Evolutionary conservation across 2,888 invertebrate species (phyloP).

Genomic region (Anticlea derivata): DNA sequence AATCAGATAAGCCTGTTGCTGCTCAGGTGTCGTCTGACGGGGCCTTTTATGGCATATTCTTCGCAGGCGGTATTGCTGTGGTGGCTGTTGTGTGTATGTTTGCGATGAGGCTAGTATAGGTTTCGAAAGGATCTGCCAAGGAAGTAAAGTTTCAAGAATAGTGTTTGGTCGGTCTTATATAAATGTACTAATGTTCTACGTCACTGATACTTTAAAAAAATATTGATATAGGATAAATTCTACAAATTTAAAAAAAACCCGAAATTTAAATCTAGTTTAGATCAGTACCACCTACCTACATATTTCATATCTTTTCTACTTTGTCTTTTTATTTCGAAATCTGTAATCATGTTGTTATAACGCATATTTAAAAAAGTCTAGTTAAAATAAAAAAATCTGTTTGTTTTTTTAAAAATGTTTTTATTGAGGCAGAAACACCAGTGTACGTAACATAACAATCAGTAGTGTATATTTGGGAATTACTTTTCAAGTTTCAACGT

Average conservation of each 20-base stretch:
- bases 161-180: too few relatives aligned
- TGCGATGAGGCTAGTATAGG: conserved; percentile 53
- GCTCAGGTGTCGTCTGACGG: conserved; percentile 17
- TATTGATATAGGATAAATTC: too few relatives aligned
- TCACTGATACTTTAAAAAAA: too few relatives aligned
- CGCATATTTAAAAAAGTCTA: neutral
- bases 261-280: too few relatives aligned
- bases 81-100: conserved; percentile 58
- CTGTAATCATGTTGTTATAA: too few relatives aligned
- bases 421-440: conserved; percentile 74
- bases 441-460: conserved; percentile 61
- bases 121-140: too few relatives aligned
- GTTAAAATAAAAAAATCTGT: conserved; percentile 31
- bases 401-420: conserved; percentile 58
- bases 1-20: conserved; percentile 24
- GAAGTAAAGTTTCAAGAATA: too few relatives aligned
- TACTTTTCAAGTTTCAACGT: conserved; percentile 44
- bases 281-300: too few relatives aligned
- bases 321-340: too few relatives aligned
- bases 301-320: too few relatives aligned
- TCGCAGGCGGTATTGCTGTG: conserved; percentile 58
- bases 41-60: conserved; percentile 65
- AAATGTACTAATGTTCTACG: too few relatives aligned
- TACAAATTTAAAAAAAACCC: too few relatives aligned
- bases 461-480: conserved; percentile 50